phyloP scores from a whole-genome alignment of 2,113 vertebrate species.

The Eptesicus fuscus region DNA sequence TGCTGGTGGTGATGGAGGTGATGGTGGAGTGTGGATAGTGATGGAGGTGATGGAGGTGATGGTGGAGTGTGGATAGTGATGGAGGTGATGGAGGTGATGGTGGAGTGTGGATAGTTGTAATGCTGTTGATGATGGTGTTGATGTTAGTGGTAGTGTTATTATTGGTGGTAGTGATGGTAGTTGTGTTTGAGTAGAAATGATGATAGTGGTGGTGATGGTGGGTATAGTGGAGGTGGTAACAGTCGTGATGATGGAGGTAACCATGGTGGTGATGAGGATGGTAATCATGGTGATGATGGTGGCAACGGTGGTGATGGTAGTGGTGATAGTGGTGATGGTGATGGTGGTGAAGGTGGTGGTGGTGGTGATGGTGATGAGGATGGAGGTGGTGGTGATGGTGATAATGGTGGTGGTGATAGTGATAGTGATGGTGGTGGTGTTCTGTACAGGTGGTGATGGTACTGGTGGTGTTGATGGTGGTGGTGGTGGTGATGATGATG shows the following conservation, averaged over 20 bases:
- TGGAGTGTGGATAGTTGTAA: no score
- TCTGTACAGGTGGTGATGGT: fast-evolving
- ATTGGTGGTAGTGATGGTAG: fast-evolving
- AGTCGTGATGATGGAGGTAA: background rate
- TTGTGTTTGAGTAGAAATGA: background rate
- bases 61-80: no score
- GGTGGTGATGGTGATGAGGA: no score
- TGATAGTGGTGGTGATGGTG: fast-evolving
- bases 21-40: no score
- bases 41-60: background rate
- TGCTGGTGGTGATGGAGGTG: background rate
- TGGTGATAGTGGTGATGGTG: no score
- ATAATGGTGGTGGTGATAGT: fast-evolving
- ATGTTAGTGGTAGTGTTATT: background rate
- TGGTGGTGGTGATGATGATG: background rate
- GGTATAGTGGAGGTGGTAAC: fast-evolving
- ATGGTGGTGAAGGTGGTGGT: fast-evolving
- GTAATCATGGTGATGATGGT: fast-evolving
- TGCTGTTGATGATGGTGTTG: fast-evolving
- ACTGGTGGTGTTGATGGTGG: fast-evolving
- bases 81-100: background rate
- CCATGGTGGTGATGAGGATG: fast-evolving
- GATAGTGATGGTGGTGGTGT: no score
- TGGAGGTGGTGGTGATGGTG: fast-evolving
- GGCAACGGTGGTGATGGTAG: fast-evolving